Evolutionary conservation across 2,797 vertebrate genomes (phyloP).

Genomic region (Vireo griseus): DNA sequence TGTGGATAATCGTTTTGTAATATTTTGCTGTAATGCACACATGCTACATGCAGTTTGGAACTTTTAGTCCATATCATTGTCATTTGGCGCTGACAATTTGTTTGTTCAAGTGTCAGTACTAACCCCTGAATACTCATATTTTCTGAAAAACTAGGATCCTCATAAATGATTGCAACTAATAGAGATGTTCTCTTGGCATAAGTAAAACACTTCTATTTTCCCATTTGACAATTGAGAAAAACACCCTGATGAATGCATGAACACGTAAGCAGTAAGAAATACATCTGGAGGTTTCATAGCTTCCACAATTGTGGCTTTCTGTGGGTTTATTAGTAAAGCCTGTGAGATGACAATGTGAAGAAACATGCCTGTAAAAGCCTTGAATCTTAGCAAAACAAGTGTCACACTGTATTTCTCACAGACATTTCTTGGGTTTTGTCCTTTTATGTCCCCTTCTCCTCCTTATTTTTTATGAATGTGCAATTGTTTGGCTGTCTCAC

Average conservation of each 20-base stretch:
- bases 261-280: not conserved
- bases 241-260: not conserved
- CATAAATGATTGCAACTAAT: not conserved
- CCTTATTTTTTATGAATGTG: not conserved
- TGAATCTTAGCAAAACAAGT: not conserved
- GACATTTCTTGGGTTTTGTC: not conserved
- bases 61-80: not conserved
- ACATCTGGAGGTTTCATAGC: slow-evolving; percentile 30
- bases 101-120: not conserved
- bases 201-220: not conserved
- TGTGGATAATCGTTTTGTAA: not conserved
- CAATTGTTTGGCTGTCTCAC: not conserved
- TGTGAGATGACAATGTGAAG: not conserved
- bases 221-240: not conserved
- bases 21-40: not conserved
- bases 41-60: not conserved
- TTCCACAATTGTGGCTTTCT: not conserved
- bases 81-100: not conserved
- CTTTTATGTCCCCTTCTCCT: not conserved
- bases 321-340: not conserved
- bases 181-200: not conserved
- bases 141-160: not conserved
- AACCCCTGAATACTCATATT: not conserved
- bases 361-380: not conserved
- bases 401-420: not conserved